A percentile compares a stretch with the other conserved stretches of the same genome.
phyloP scores from a whole-genome alignment of 2,888 invertebrate genomes.

The Oscheius sp. region DNA sequence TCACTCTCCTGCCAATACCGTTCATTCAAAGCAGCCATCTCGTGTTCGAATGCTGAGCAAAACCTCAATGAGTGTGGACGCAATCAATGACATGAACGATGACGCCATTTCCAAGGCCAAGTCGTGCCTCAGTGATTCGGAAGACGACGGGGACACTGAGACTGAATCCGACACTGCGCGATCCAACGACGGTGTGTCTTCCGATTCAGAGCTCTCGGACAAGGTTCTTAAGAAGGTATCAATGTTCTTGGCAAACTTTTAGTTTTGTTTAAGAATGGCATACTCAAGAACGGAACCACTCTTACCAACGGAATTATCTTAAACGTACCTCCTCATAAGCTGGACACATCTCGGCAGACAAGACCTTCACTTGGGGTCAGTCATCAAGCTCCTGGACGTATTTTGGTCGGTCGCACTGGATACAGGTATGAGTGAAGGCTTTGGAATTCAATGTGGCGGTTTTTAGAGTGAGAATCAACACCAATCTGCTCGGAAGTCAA shows the following conservation, averaged over 20 bases:
- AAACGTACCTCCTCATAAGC: not conserved
- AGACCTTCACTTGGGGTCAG: slow-evolving; percentile 8
- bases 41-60: slow-evolving; percentile 42
- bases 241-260: not conserved
- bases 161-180: slow-evolving; percentile 40
- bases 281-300: not conserved
- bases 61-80: slow-evolving; percentile 46
- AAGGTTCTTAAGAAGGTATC: slow-evolving; percentile 19
- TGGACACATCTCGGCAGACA: not conserved
- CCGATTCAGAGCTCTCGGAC: slow-evolving; percentile 52
- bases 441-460: not conserved
- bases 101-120: slow-evolving; percentile 2
- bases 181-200: slow-evolving; percentile 56
- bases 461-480: slow-evolving; percentile 22
- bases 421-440: slow-evolving; percentile 16
- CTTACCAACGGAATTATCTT: not conserved
- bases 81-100: slow-evolving; percentile 42
- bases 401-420: not conserved
- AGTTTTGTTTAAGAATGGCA: no score
- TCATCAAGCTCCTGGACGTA: slow-evolving; percentile 3
- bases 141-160: slow-evolving; percentile 19
- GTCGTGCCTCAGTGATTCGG: slow-evolving; percentile 14
- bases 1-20: slow-evolving; percentile 48
- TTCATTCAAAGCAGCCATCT: slow-evolving; percentile 32
- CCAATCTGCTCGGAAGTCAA: slow-evolving; percentile 37